Evolutionary conservation across 1,140 invertebrate species (phyloP).

Genomic region (Zaprionus taronus): DNA sequence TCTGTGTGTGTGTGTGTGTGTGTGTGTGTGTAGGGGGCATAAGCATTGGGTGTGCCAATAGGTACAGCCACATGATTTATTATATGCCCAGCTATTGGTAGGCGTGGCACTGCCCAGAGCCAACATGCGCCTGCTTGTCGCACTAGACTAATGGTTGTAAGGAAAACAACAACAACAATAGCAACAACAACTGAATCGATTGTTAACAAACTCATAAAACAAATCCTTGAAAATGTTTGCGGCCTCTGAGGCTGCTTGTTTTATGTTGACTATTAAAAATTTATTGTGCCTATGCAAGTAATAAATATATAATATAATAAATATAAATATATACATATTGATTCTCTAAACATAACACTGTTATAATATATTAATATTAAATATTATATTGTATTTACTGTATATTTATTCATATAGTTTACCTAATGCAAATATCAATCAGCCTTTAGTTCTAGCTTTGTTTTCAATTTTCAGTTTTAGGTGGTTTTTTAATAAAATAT

Average conservation of each 20-base stretch:
- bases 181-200: slow-evolving; percentile 55
- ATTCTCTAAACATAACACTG: background rate
- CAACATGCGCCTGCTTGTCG: slow-evolving; percentile 60
- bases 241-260: slow-evolving; percentile 6
- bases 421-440: too few relatives aligned
- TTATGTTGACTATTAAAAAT: background rate
- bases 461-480: too few relatives aligned
- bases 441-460: too few relatives aligned
- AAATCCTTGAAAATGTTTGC: slow-evolving; percentile 56
- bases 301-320: background rate
- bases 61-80: slow-evolving; percentile 67
- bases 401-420: too few relatives aligned
- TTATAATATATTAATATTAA: background rate
- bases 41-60: slow-evolving; percentile 26
- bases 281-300: background rate
- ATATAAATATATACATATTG: too few relatives aligned
- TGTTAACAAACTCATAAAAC: slow-evolving; percentile 74
- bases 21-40: slow-evolving; percentile 12
- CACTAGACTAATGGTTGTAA: slow-evolving; percentile 42
- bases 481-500: too few relatives aligned
- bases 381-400: background rate
- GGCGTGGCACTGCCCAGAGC: slow-evolving; percentile 41
- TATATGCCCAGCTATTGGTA: slow-evolving; percentile 42
- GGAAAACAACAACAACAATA: background rate
- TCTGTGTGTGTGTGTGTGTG: slow-evolving; percentile 17